phyloP scores from a whole-genome alignment of 2,113 vertebrate species.

The Callionymus lyra region DNA sequence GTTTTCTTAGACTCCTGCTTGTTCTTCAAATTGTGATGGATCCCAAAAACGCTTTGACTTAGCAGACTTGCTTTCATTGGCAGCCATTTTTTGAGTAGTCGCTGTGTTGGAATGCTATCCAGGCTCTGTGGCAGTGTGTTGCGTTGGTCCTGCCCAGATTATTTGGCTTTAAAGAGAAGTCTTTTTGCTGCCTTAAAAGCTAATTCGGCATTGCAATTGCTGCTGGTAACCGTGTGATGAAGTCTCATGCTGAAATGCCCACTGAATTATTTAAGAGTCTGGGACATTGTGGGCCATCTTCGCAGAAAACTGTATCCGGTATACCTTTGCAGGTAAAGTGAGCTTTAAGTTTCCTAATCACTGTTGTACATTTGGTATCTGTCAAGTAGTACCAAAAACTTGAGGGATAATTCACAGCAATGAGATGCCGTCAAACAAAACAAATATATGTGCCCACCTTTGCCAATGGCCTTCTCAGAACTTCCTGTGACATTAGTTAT shows the following conservation, averaged over 20 bases:
- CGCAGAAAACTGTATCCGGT: neutral
- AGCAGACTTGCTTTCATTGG: neutral
- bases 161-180: neutral
- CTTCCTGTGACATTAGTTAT: neutral
- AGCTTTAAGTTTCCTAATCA: conserved; percentile 4
- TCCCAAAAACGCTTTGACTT: neutral
- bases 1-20: neutral
- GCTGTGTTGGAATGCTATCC: neutral
- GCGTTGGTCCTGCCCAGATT: neutral
- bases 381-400: neutral
- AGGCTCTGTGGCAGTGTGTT: conserved; percentile 2
- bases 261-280: neutral
- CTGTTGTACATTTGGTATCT: neutral
- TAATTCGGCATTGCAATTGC: conserved; percentile 4
- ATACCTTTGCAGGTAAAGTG: conserved; percentile 1
- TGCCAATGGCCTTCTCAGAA: neutral
- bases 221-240: neutral
- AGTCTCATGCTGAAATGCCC: conserved; percentile 1
- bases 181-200: neutral
- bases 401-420: neutral
- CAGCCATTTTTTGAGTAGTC: neutral
- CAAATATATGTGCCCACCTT: conserved; percentile 1
- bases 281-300: conserved; percentile 1
- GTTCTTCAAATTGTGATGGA: neutral
- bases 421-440: neutral